Conservation (phyloP, 1,140 invertebrate species). For the Matsumurasca onukii region DNA sequence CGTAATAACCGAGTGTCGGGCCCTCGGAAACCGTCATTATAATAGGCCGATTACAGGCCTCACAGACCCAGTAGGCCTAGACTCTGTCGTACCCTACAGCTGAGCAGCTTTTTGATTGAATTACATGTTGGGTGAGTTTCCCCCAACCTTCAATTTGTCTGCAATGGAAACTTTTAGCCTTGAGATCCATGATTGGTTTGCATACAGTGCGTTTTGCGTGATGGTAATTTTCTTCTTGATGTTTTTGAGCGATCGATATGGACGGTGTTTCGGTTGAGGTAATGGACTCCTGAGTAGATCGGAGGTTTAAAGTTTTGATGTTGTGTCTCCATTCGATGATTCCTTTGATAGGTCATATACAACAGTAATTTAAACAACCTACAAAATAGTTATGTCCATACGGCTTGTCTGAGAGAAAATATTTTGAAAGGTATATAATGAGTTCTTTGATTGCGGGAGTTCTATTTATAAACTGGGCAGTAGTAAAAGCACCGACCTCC, state of each 20-base stretch:
- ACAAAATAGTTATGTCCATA: too few species aligned
- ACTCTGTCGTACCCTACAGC: not conserved
- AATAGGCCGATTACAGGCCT: slow-evolving; percentile 2
- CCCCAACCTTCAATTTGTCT: slow-evolving; percentile 20
- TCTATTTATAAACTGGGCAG: not conserved
- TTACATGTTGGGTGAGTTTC: slow-evolving; percentile 3
- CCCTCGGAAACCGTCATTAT: not conserved
- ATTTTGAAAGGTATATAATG: slow-evolving; percentile 24
- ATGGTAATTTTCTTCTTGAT: too few species aligned
- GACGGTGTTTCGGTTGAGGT: too few species aligned
- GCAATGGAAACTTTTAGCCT: slow-evolving; percentile 5
- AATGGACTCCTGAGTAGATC: too few species aligned
- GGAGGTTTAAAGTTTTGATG: too few species aligned
- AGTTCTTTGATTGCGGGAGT: slow-evolving; percentile 12
- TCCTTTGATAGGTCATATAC: too few species aligned
- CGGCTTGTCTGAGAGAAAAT: not conserved
- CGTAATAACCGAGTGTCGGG: slow-evolving; percentile 18
- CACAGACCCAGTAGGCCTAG: not conserved
- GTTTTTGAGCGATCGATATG: too few species aligned
- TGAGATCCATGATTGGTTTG: not conserved
- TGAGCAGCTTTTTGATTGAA: slow-evolving; percentile 22
- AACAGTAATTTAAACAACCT: too few species aligned
- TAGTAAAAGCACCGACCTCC: slow-evolving; percentile 12
- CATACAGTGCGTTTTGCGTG: not conserved
- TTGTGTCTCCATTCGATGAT: too few species aligned